These are phyloP conservation scores for Enteromius viviparus DNA, from an alignment of 2,797 vertebrate species.

Conservation along the genomic window DNA sequence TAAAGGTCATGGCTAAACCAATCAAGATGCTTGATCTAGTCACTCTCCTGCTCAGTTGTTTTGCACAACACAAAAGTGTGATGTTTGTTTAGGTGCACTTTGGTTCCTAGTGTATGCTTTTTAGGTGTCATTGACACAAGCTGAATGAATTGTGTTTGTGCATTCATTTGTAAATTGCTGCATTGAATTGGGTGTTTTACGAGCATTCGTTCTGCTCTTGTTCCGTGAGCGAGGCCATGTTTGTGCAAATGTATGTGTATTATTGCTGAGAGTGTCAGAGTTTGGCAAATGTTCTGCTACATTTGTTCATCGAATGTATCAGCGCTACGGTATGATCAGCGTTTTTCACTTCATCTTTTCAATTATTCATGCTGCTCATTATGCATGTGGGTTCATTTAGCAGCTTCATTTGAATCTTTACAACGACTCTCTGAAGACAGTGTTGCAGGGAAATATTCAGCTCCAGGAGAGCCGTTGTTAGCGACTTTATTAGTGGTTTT, in stretches of 20 bases:
- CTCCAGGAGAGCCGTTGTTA: not conserved
- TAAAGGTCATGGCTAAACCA: conserved; percentile 63
- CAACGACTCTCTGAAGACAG: conserved; percentile 28
- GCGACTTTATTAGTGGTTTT: not conserved
- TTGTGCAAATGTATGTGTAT: conserved; percentile 15
- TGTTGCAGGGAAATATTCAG: not conserved
- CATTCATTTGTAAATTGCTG: not conserved
- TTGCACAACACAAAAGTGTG: not conserved
- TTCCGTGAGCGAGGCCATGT: not conserved
- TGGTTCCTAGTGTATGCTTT: not conserved
- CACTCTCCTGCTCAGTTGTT: conserved; percentile 33
- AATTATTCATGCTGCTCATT: conserved; percentile 66
- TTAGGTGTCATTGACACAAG: not conserved
- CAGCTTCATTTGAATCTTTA: conserved; percentile 62
- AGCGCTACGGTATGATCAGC: conserved; percentile 26
- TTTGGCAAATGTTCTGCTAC: conserved; percentile 38
- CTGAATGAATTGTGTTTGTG: not conserved
- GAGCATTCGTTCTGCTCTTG: not conserved
- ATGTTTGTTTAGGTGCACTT: conserved; percentile 7
- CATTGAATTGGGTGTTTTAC: not conserved
- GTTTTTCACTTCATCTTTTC: conserved; percentile 49
- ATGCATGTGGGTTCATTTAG: conserved; percentile 60
- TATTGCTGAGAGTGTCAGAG: conserved; percentile 10
- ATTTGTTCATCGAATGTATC: conserved; percentile 24
- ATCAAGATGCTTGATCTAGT: conserved; percentile 57